Conservation (phyloP, 2,888 invertebrate genomes). For the Chrysolina americana region DNA sequence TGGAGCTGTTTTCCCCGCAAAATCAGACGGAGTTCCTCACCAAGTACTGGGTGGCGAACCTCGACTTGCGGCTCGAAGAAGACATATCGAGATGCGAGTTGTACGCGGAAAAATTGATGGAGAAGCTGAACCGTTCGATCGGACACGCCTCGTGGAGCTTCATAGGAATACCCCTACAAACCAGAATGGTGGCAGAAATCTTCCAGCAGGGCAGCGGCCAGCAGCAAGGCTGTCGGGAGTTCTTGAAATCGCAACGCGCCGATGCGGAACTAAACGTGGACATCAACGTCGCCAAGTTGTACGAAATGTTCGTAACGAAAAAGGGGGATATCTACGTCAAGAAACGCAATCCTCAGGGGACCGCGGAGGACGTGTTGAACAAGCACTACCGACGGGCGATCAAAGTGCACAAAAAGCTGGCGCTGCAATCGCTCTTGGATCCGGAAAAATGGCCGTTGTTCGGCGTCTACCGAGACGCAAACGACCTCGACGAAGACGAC, state of each 20-base stretch:
- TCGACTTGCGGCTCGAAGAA: background rate
- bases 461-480: background rate
- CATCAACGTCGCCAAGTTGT: constrained; percentile 25
- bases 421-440: background rate
- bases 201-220: constrained; percentile 24
- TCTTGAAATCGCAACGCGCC: constrained; percentile 1
- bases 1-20: constrained; percentile 24
- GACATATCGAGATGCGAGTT: constrained; percentile 3
- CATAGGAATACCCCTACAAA: constrained; percentile 34
- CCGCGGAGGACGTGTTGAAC: background rate
- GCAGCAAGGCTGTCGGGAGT: constrained; percentile 29
- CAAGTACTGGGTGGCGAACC: constrained; percentile 31
- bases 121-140: background rate
- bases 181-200: constrained; percentile 34
- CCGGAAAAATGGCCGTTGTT: background rate
- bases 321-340: constrained; percentile 27
- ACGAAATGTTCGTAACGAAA: constrained; percentile 28
- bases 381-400: background rate
- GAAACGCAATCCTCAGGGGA: background rate
- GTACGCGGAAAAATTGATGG: constrained; percentile 22
- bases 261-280: background rate
- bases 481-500: background rate
- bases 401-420: background rate
- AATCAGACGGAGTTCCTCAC: constrained; percentile 32
- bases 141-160: background rate